phyloP scores from a whole-genome alignment of 2,113 vertebrate genomes.

The Etheostoma spectabile region DNA sequence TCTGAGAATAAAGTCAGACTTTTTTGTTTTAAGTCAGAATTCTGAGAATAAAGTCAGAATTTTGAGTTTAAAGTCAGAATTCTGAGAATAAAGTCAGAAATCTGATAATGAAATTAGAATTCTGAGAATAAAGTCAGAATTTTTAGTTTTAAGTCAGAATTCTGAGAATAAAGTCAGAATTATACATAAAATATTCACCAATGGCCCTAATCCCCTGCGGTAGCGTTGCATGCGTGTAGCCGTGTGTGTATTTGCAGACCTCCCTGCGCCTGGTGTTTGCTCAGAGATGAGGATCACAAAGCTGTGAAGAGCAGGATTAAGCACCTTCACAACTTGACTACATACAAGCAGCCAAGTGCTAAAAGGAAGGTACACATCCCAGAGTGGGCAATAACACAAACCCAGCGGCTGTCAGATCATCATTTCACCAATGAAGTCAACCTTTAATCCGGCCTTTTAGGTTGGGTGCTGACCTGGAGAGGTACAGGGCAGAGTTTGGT shows the following conservation, averaged over 20 bases:
- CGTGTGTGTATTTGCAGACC: conserved; percentile 4
- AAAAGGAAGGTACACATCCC: conserved; percentile 35
- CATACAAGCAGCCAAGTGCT: conserved; percentile 34
- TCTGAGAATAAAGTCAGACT: too few species aligned
- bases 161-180: too few species aligned
- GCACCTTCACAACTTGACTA: conserved; percentile 52
- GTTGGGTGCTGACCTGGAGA: conserved; percentile 8
- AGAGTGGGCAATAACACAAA: conserved; percentile 38
- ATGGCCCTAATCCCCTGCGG: too few species aligned
- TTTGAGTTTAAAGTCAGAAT: too few species aligned
- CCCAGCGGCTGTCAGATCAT: conserved; percentile 49
- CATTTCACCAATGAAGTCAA: conserved; percentile 48
- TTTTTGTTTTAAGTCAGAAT: too few species aligned
- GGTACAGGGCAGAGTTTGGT: conserved; percentile 1
- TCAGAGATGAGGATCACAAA: conserved; percentile 40
- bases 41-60: too few species aligned
- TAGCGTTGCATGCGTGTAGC: not conserved
- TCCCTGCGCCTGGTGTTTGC: conserved; percentile 37
- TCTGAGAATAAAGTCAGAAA: too few species aligned
- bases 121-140: too few species aligned
- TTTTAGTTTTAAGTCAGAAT: too few species aligned
- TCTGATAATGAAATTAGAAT: too few species aligned
- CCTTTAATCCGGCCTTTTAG: conserved; percentile 37
- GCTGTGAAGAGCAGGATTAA: conserved; percentile 47
- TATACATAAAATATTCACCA: too few species aligned